phyloP scores from a whole-genome alignment of 2,113 vertebrate genomes.

The Morone chrysops region DNA sequence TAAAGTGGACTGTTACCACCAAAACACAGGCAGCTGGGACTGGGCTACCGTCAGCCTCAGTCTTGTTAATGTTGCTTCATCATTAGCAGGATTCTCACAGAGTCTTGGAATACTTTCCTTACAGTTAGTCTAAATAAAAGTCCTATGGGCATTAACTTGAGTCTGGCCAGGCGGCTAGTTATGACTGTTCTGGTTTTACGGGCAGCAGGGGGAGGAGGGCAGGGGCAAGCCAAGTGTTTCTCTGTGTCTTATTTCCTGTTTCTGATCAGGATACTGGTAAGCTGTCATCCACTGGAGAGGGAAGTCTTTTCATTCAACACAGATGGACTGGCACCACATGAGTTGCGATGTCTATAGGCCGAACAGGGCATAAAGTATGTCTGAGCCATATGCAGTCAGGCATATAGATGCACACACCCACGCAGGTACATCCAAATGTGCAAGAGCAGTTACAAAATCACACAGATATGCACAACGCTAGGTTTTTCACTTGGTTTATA shows the following conservation, averaged over 20 bases:
- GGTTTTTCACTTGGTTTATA: background rate
- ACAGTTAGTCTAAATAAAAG: constrained; percentile 76
- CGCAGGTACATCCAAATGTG: constrained; percentile 36
- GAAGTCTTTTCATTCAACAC: constrained; percentile 68
- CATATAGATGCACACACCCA: constrained; percentile 62
- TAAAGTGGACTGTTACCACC: constrained; percentile 38
- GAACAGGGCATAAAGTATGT: constrained; percentile 54
- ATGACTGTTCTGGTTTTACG: constrained; percentile 58
- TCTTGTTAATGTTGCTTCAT: constrained; percentile 53
- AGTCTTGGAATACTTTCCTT: constrained; percentile 78
- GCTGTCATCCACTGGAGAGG: constrained; percentile 57
- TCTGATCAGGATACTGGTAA: constrained; percentile 56
- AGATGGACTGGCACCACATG: constrained; percentile 69
- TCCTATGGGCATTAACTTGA: constrained; percentile 52
- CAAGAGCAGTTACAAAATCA: constrained; percentile 21
- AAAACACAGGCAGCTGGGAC: constrained; percentile 41
- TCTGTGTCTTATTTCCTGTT: constrained; percentile 47
- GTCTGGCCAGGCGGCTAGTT: constrained; percentile 63
- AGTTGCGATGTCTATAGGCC: constrained; percentile 56
- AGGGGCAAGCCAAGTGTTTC: constrained; percentile 31
- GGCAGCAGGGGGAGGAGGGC: constrained; percentile 30
- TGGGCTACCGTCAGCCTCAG: constrained; percentile 9
- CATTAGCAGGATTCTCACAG: constrained; percentile 67
- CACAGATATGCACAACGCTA: constrained; percentile 12
- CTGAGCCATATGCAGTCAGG: constrained; percentile 58